These are phyloP conservation scores for Gnathonemus longibarbis DNA, from an alignment of 2,113 vertebrate genomes.

Conservation along the genomic window DNA sequence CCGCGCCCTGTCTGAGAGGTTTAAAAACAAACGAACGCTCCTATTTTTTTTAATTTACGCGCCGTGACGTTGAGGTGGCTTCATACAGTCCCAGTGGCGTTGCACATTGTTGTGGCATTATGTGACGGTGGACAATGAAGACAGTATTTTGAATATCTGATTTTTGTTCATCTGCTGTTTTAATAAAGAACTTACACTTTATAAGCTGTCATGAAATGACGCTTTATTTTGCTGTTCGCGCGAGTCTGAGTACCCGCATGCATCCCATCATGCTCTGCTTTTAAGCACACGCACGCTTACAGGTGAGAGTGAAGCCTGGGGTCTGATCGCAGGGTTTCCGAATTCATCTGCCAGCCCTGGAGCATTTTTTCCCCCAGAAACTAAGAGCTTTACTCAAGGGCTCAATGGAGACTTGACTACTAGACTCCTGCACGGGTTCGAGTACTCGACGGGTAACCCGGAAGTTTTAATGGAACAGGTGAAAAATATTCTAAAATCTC, in stretches of 20 bases:
- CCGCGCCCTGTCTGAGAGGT: not conserved
- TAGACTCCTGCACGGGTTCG: not conserved
- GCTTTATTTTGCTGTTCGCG: not conserved
- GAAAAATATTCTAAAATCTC: not conserved
- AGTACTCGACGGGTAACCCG: not conserved
- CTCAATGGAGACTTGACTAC: not conserved
- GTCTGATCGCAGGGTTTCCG: not conserved
- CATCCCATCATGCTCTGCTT: not conserved
- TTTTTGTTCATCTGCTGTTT: slow-evolving; percentile 21
- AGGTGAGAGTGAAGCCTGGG: not conserved
- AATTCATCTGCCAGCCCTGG: not conserved
- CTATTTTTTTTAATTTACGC: slow-evolving; percentile 2
- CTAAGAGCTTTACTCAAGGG: too few species aligned
- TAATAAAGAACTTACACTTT: slow-evolving; percentile 34
- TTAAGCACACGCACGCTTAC: not conserved
- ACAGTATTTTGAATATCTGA: slow-evolving; percentile 14
- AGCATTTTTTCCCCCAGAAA: not conserved
- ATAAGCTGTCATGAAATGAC: not conserved
- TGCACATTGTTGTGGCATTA: slow-evolving; percentile 19
- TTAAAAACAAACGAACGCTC: not conserved
- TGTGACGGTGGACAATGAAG: slow-evolving; percentile 18
- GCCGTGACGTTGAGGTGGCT: slow-evolving; percentile 20
- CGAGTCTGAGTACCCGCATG: not conserved
- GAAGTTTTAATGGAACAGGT: not conserved
- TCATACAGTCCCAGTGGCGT: slow-evolving; percentile 20